These are phyloP conservation scores for Manis javanica DNA, from an alignment of 2,797 vertebrate species.

Conservation along the genomic window DNA sequence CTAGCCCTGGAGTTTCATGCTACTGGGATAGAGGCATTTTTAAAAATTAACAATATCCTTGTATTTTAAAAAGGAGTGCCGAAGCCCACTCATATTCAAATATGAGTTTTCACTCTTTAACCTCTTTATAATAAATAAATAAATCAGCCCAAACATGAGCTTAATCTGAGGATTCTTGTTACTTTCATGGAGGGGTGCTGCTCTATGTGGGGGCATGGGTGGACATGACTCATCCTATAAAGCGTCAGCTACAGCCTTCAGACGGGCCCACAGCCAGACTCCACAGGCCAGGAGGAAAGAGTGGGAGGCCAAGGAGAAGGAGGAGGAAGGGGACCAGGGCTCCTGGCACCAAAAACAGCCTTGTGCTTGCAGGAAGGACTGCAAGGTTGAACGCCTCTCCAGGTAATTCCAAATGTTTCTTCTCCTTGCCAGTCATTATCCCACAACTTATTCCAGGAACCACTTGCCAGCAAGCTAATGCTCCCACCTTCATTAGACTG, in stretches of 20 bases:
- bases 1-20: background rate
- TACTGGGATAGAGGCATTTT: background rate
- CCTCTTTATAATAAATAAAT: conserved; percentile 48
- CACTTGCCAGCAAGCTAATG: background rate
- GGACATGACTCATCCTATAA: conserved; percentile 28
- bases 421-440: conserved; percentile 30
- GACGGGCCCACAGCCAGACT: background rate
- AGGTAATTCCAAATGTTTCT: conserved; percentile 39
- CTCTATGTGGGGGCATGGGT: background rate
- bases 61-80: conserved; percentile 25
- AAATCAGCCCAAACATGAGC: background rate
- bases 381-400: background rate
- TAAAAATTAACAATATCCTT: background rate
- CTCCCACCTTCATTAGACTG: background rate
- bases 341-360: background rate
- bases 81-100: background rate
- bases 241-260: background rate
- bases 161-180: background rate
- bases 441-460: conserved; percentile 13
- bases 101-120: background rate
- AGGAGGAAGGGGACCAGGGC: background rate
- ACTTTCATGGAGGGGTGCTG: background rate
- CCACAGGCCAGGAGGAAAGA: conserved; percentile 32
- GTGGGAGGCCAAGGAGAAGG: background rate
- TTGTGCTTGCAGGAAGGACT: background rate